These are phyloP conservation scores for Drosophila picticornis DNA, from an alignment of 2,888 invertebrate species.

Conservation along the genomic window DNA sequence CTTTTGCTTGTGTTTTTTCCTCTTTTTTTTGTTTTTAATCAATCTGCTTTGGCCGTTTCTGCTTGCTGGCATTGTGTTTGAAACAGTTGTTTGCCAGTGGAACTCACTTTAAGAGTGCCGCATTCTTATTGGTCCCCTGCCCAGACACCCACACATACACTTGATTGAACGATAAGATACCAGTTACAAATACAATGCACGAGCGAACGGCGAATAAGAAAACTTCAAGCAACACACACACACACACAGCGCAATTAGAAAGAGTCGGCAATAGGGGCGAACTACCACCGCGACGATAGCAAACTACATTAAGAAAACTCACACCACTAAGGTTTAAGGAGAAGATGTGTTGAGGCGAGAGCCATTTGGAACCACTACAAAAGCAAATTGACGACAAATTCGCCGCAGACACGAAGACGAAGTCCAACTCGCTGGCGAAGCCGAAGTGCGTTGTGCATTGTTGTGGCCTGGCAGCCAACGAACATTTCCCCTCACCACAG, in stretches of 20 bases:
- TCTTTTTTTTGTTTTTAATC: conserved; percentile 57
- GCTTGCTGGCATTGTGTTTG: conserved; percentile 18
- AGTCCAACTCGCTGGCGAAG: conserved; percentile 4
- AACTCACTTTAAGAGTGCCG: conserved; percentile 44
- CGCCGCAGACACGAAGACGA: conserved; percentile 64
- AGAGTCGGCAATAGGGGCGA: conserved; percentile 46
- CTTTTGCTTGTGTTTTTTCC: conserved; percentile 39
- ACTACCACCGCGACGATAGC: conserved; percentile 43
- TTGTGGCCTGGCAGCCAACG: conserved; percentile 46
- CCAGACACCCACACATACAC: conserved; percentile 46
- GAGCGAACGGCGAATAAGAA: conserved; percentile 67
- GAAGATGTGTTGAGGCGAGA: conserved; percentile 38
- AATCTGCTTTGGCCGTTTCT: conserved; percentile 42
- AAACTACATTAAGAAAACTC: conserved; percentile 65
- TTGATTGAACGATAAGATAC: conserved; percentile 58
- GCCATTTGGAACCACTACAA: conserved; percentile 46
- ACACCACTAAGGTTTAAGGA: conserved; percentile 56
- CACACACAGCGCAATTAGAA: conserved; percentile 39
- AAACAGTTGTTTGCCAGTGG: conserved; percentile 27
- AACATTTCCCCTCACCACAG: conserved; percentile 64
- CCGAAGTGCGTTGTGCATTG: conserved; percentile 50
- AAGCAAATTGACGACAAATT: conserved; percentile 57
- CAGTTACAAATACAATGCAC: conserved; percentile 28
- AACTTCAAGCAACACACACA: conserved; percentile 30
- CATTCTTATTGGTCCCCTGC: conserved; percentile 61